Evolutionary conservation across 1,140 invertebrate species (phyloP), one percentile per base, ranked within the genome.

Genomic region (Goniozus legneri): DNA sequence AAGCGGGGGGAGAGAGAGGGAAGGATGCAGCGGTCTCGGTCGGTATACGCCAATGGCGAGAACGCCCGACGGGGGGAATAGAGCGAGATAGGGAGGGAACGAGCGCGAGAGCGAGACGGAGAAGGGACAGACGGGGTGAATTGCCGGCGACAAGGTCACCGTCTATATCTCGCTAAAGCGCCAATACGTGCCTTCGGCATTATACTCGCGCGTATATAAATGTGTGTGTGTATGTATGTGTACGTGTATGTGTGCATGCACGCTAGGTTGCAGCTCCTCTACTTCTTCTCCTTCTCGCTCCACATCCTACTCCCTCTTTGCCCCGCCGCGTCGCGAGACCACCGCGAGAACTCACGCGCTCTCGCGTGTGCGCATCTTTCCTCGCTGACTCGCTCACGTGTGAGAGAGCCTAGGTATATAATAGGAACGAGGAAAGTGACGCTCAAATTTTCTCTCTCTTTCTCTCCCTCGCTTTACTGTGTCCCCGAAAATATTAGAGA

Each of bases 101-200:
- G 44, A 42, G 36, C 49, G 52, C 48, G 55, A 59, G 47, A 46
- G 46, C 44, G 56, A 53, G 44, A 57, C 51, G 64, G 51, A 60
- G 55, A 60, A 62, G 64, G 65, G 59, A 51, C 65, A 65, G 68
- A 72, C 73, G 72, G 73, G 73, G 73, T 76, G 73, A 76, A 76
- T 75, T 76, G 72, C 72, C 73, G 73, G 61, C 73, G 68, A 75
- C 73, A 76, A 76, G 73, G 73, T 74, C 73, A 76, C 65, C 67
- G 71, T 73, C 69, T 75, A 72, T 70, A 72, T 65, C 60, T 64
- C 62, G 58, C 64, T 64, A 59, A 54, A 60, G 57, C 56, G 55
- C 58, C 58, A 47, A 63, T 62, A 62, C 60, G 53, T 55, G 53
- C 58, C 57, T 57, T 54, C 43, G 54, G 58, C 58, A 47, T 58